Percentiles rank a stretch among this genome's conserved stretches.
Evolutionary conservation across 2,113 vertebrate species (phyloP).

Genomic region (Megaleporinus macrocephalus): DNA sequence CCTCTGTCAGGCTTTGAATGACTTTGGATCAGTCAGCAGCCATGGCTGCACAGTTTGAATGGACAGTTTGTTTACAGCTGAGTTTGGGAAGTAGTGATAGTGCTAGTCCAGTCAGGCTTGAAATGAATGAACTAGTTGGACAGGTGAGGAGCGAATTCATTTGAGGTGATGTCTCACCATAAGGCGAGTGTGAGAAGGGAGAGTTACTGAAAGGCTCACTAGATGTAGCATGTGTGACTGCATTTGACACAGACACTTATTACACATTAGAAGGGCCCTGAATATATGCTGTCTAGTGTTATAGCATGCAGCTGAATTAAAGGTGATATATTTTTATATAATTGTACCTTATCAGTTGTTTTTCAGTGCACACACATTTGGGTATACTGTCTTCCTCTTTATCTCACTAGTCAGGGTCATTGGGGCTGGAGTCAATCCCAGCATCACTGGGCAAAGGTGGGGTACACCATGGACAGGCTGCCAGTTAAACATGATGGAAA

Average conservation of each 20-base stretch:
- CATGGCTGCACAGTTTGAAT: background rate
- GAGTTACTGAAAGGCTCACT: background rate
- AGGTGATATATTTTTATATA: no score
- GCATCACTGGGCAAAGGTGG: no score
- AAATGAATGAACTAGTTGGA: slow-evolving; percentile 36
- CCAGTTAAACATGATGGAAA: no score
- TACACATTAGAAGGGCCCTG: background rate
- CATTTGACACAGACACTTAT: background rate
- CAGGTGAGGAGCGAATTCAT: background rate
- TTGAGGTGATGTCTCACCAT: background rate
- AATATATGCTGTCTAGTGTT: no score
- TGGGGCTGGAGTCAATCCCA: no score
- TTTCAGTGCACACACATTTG: no score
- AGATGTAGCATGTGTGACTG: slow-evolving; percentile 3
- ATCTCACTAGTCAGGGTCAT: no score
- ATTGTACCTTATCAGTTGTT: no score
- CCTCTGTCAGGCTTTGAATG: background rate
- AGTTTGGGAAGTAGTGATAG: slow-evolving; percentile 8
- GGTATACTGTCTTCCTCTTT: no score
- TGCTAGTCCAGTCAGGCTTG: slow-evolving; percentile 39
- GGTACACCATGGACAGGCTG: no score
- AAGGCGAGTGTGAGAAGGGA: background rate
- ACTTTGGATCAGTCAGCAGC: background rate
- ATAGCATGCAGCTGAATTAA: no score
- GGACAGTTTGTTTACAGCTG: slow-evolving; percentile 27